Evolutionary conservation across 2,888 invertebrate genomes (phyloP), one percentile per base, ranked within the genome.

Genomic region (Clitarchus hookeri): DNA sequence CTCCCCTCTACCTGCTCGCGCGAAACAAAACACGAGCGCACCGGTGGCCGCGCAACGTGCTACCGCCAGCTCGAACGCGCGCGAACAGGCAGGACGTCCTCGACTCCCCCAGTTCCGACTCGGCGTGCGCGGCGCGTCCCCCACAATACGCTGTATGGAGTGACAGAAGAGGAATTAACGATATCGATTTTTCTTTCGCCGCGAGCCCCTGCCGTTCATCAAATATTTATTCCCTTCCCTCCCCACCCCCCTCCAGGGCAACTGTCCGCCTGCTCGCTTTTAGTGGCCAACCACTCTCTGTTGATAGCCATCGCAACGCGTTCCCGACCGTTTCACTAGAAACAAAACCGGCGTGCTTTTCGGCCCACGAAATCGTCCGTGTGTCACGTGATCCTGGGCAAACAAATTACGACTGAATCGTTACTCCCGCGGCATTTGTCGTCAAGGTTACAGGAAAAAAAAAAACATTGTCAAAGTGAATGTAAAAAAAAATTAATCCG

Each of bases 161-260:
- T 65, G 65, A 65, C 65, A 65, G 65, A 65, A 65, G 65, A 65
- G 65, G 65, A 65, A 65, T 65, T 65, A 65, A 65, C 19, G 65
- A 65, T 65, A 65, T 65, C 65, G 65, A 65, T 65, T 65, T 65
- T 65, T 65, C n/a, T 65, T 23, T 65, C 65, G 16, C 65, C 65
- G 65, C 65, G 6, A 6, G 65, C 65, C 23, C 65, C n/a, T n/a
- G n/a, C 65, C 8, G 65, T n/a, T 65, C 65, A 65, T 65, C 65
- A 23, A 65, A 65, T 65, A 65, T 65, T 65, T 65, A 65, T 65
- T 19, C 65, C 65, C 1, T 0, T 6, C 53, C 53, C 19, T 8
- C 53, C 53, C 53, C 19, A 2, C 53, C 53, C 53, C 19, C 3
- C 53, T 8, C 53, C 53, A n/a, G n/a, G n/a, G n/a, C 53, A 19